phyloP scores from a whole-genome alignment of 2,888 invertebrate species.

The Copidosoma aretas region DNA sequence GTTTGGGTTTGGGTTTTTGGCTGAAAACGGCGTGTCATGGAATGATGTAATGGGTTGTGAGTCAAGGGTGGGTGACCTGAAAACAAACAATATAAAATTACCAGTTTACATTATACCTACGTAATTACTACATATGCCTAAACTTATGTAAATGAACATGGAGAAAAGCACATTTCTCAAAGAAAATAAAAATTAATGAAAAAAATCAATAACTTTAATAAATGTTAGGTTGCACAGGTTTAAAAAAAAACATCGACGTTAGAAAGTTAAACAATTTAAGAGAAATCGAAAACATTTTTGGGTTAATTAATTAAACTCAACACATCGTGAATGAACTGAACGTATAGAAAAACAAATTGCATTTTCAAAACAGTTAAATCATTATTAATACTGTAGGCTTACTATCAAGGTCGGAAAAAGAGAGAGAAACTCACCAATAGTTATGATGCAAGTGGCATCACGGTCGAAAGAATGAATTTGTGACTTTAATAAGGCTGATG shows the following conservation, averaged over 20 bases:
- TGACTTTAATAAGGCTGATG: constrained; percentile 82
- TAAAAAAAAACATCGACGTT: neutral
- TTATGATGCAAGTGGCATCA: constrained; percentile 60
- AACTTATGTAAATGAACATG: constrained; percentile 50
- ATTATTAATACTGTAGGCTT: constrained; percentile 2
- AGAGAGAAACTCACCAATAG: constrained; percentile 60
- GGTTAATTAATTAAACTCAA: constrained; percentile 31
- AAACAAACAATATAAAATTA: constrained; percentile 46
- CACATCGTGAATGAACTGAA: constrained; percentile 46
- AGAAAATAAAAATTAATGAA: constrained; percentile 25
- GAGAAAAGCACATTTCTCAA: constrained; percentile 38
- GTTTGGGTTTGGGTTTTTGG: constrained; percentile 44
- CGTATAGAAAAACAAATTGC: constrained; percentile 7
- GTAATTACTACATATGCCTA: constrained; percentile 41
- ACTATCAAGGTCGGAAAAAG: constrained; percentile 38
- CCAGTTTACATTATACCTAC: constrained; percentile 3
- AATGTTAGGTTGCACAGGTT: too few species aligned
- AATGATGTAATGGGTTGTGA: constrained; percentile 61
- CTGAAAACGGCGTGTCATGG: constrained; percentile 56
- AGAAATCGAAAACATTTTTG: constrained; percentile 5
- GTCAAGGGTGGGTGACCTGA: constrained; percentile 57
- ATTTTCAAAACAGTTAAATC: constrained; percentile 15
- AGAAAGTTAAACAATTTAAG: constrained; percentile 8
- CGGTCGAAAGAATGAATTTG: constrained; percentile 57
- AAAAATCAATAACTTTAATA: constrained; percentile 1